Conservation (phyloP, 2,797 vertebrate species). For the Eleutherodactylus coqui region DNA sequence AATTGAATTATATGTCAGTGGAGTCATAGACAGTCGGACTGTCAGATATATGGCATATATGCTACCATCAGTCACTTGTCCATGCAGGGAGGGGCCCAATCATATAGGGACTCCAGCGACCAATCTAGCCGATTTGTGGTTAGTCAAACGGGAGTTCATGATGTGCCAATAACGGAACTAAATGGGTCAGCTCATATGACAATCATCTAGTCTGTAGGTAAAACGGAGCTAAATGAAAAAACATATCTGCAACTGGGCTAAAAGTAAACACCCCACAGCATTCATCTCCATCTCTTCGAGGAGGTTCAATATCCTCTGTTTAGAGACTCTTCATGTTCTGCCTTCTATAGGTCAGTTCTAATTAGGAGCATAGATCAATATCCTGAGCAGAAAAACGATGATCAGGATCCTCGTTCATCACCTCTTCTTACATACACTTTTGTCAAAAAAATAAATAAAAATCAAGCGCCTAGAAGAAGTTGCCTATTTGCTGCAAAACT, state of each 20-base stretch:
- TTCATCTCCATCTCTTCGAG: not conserved
- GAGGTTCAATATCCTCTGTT: not conserved
- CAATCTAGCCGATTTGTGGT: not conserved
- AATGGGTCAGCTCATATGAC: not conserved
- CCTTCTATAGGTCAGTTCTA: slow-evolving; percentile 5
- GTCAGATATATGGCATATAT: not conserved
- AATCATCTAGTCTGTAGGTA: not conserved
- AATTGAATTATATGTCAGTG: not conserved
- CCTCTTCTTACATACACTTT: not conserved
- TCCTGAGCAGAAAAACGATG: not conserved
- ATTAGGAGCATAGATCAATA: slow-evolving; percentile 13
- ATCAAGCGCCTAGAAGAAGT: too few species aligned
- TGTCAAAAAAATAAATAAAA: too few species aligned
- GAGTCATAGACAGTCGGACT: not conserved
- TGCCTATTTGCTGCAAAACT: too few species aligned
- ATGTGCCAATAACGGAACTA: not conserved
- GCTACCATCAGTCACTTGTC: too few species aligned
- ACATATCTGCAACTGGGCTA: not conserved
- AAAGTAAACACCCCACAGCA: not conserved
- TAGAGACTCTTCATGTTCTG: not conserved
- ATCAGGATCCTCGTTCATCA: not conserved
- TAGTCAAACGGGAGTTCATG: too few species aligned
- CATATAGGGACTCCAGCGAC: not conserved
- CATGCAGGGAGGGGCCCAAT: not conserved
- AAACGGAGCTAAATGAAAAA: not conserved